Evolutionary conservation across 2,113 vertebrate genomes (phyloP).

Genomic region (Erpornis zantholeuca): DNA sequence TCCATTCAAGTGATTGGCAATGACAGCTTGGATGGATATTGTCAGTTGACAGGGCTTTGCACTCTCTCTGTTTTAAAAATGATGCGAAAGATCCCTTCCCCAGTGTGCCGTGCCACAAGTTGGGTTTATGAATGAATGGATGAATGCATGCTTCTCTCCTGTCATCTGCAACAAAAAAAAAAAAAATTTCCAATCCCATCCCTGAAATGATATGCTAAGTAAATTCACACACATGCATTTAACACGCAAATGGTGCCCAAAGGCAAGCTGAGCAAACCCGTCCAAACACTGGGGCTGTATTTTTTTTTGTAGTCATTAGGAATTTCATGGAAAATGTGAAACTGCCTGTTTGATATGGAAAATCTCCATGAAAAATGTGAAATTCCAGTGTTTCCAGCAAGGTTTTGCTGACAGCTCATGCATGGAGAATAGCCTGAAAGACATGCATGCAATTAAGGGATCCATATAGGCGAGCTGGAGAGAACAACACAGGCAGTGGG

Average conservation of each 20-base stretch:
- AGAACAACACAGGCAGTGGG: conserved; percentile 53
- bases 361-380: conserved; percentile 68
- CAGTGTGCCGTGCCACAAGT: conserved; percentile 24
- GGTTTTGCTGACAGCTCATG: conserved; percentile 65
- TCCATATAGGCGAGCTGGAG: conserved; percentile 3
- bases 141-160: conserved; percentile 46
- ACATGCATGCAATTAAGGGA: conserved; percentile 59
- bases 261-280: conserved; percentile 21
- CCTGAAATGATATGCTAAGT: conserved; percentile 60
- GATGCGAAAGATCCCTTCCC: conserved; percentile 53
- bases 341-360: conserved; percentile 46
- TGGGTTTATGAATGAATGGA: conserved; percentile 47
- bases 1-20: conserved; percentile 70
- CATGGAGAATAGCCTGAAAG: conserved; percentile 68
- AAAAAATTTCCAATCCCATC: neutral
- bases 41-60: conserved; percentile 67
- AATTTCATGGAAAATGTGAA: conserved; percentile 64
- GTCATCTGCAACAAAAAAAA: neutral
- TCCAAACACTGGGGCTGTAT: neutral
- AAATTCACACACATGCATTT: conserved; percentile 45
- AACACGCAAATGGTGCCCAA: neutral
- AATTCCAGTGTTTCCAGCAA: conserved; percentile 66
- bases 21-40: conserved; percentile 67
- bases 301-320: conserved; percentile 12
- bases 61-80: conserved; percentile 32